Base-by-base conservation (phyloP, 1,140 invertebrate species). In the Drosophila equinoxialis region DNA sequence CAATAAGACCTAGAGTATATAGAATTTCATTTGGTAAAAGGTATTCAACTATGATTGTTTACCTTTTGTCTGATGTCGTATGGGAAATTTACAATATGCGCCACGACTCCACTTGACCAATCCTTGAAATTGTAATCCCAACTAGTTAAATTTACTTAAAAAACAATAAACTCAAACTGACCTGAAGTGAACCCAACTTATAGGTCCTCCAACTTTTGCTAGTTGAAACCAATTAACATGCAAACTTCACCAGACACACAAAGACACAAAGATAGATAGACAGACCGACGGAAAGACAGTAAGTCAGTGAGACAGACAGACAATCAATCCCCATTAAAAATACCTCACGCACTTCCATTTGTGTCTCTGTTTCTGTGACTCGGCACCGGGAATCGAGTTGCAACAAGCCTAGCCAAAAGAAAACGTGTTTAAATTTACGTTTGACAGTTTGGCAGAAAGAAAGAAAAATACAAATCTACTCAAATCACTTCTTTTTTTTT, bases 401-500 rank as follows among this genome's bases (percentile, higher is more conserved):
- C 23, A 30, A 42, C 61, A 30, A 48, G 26, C 14, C 26, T 63
- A 33, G 26, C 41, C 11, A 67, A 64, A 30, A 68, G 63, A 79
- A 80, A 84, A 77, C 72, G 81, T 83, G 81, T 84, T 51, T 51
- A 77, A 65, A 73, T 84, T 83, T 77, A 20, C 65, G 59, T 73
- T 71, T 68, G 65, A 77, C 74, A 77, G 61, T 64, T 70, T 39
- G 75, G 77, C 51, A 80, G 72, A 39, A 23, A 48, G 26, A 51
- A 54, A 54, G 20, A 42, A 68, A 48, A 33, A 61, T 39, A 33
- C 14, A n/a, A 63, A 78, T 58, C 10, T 58, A 60, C 57, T 23
- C 60, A 80, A 54, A 54, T 74, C 57, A 17, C 45, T 48, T 17
- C 20, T 30, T 26, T 26, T 20, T 37, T 37, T 37, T 37, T 37